A percentile compares a stretch with the other conserved stretches of the same genome.
These are phyloP conservation scores for Pseudomyrmex concolor DNA, from an alignment of 1,140 invertebrate genomes.

Conservation along the genomic window DNA sequence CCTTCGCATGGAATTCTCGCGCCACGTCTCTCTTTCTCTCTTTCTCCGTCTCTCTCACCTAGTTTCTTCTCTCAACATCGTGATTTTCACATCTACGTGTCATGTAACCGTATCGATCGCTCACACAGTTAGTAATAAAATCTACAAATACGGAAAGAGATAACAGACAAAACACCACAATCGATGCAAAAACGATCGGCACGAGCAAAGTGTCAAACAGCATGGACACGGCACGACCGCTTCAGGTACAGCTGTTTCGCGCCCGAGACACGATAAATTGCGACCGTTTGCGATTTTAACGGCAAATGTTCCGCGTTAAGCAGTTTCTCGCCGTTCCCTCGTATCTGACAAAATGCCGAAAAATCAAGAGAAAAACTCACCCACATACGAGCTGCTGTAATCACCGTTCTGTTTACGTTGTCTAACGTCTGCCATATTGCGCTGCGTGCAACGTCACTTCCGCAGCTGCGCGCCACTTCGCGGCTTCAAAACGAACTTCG, in stretches of 20 bases:
- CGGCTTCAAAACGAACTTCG: conserved; percentile 45
- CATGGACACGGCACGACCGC: conserved; percentile 3
- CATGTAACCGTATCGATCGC: neutral
- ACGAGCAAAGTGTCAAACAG: conserved; percentile 21
- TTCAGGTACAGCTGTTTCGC: conserved; percentile 29
- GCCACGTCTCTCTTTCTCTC: neutral
- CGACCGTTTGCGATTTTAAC: too few species aligned
- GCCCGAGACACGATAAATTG: neutral
- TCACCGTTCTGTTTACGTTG: conserved; percentile 84
- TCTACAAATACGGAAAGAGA: neutral
- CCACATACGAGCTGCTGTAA: conserved; percentile 78
- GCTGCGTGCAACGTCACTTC: conserved; percentile 79
- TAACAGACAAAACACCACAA: too few species aligned
- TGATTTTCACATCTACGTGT: neutral
- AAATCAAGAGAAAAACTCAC: conserved; percentile 78
- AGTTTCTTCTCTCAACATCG: neutral
- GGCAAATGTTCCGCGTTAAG: neutral
- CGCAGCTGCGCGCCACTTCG: conserved; percentile 72
- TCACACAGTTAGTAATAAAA: neutral
- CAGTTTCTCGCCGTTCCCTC: neutral
- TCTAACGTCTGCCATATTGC: conserved; percentile 82
- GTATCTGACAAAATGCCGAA: neutral
- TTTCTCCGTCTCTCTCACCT: neutral
- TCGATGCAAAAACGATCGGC: neutral
- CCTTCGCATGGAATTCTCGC: neutral